Conservation (phyloP, 2,888 invertebrate species). For the Acanthosepion esculentum region DNA sequence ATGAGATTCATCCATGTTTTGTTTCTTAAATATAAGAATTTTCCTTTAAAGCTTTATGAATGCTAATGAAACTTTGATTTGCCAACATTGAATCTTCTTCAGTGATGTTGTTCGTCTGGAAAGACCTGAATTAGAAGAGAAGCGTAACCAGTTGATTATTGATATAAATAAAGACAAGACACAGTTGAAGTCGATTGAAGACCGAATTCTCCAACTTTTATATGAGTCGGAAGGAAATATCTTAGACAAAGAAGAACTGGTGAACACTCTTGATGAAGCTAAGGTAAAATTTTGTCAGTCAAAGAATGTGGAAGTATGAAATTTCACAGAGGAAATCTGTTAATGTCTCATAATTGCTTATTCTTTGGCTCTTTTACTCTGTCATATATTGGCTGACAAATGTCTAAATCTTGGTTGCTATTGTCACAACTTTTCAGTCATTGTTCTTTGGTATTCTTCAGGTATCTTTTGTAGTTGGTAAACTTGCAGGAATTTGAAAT, state of each 20-base stretch:
- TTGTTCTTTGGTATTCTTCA: no score
- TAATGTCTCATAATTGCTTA: no score
- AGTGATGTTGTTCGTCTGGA: conserved; percentile 75
- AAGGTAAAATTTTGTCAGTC: conserved; percentile 68
- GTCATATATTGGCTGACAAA: no score
- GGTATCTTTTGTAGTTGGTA: no score
- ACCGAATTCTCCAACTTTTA: conserved; percentile 75
- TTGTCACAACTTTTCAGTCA: no score
- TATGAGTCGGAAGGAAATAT: conserved; percentile 76
- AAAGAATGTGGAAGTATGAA: background rate
- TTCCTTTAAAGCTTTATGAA: no score
- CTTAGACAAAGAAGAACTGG: conserved; percentile 75
- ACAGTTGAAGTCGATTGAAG: conserved; percentile 75
- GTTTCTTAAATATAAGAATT: no score
- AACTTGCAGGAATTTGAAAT: no score
- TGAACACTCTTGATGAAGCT: conserved; percentile 76
- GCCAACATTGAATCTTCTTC: conserved; percentile 49
- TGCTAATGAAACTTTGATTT: background rate
- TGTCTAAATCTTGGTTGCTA: no score
- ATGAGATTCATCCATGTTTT: no score
- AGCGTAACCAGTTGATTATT: conserved; percentile 75
- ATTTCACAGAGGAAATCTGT: background rate
- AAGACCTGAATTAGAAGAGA: conserved; percentile 75
- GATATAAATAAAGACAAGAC: conserved; percentile 75
- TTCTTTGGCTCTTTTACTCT: no score